Base-by-base conservation (phyloP, 2,797 vertebrate genomes). In the Staurois parvus region DNA sequence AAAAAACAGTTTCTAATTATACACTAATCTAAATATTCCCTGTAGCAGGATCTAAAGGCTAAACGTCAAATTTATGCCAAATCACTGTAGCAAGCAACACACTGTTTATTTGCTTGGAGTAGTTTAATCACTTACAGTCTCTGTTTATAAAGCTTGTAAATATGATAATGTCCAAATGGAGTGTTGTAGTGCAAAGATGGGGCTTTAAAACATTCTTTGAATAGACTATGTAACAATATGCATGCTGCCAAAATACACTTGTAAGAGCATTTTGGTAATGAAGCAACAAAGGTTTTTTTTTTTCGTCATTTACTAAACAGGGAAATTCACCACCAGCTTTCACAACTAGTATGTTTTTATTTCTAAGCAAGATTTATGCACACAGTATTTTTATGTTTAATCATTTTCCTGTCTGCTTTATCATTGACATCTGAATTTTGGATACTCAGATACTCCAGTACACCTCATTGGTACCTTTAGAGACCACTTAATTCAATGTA, bases 1-100 rank as follows among this genome's bases (percentile, higher is more conserved):
- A 84, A 84, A 84, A 84, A 84, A 62, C 59, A 67, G 74, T 70
- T 77, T 84, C 82, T 84, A 84, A 84, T 84, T 84, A 84, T 42
- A 84, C 62, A 62, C 82, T 84, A 84, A 77, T 84, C 74, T 77
- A 77, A 84, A 77, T 84, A 76, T 84, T 84, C 81, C 73, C 81
- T 76, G 72, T 37, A 76, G 81, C 73, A 69, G 73, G 73, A 84
- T 76, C 81, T 84, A 76, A 84, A 76, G 81, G 73, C 64, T 69
- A 84, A 76, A 84, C 64, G 24, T 78, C 82, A 84, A 84, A 72
- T 77, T 70, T 72, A 84, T 84, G 75, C 82, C 75, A 84, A 84
- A 84, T 77, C 74, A 77, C 75, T 84, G 52, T 76, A 76, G 70
- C 80, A 82, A 72, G 70, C 56, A 76, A 75, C 34, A 83, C 67